These are phyloP conservation scores for Ormia ochracea DNA, from an alignment of 2,888 invertebrate genomes.

Conservation along the genomic window DNA sequence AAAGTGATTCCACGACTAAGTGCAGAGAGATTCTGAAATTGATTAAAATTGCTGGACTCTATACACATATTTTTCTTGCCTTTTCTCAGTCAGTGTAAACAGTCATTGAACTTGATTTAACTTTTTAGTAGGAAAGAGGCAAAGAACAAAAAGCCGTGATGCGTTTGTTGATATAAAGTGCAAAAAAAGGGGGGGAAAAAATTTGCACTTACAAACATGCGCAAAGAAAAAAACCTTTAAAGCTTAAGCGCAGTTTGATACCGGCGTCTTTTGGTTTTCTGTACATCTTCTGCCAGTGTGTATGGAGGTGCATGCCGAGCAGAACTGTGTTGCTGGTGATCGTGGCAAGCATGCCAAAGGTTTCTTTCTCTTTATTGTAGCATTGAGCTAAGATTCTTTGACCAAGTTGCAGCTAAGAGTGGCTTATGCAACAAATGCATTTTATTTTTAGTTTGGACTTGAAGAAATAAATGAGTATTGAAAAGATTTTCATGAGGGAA, in stretches of 20 bases:
- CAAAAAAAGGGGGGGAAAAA: not conserved
- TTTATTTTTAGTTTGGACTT: not conserved
- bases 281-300: not conserved
- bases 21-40: conserved; percentile 12
- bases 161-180: conserved; percentile 31
- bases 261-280: too few relatives aligned
- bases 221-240: conserved; percentile 18
- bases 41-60: not conserved
- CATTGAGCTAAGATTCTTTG: not conserved
- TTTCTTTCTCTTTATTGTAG: not conserved
- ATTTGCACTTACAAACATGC: too few relatives aligned
- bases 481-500: conserved; percentile 13
- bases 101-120: conserved; percentile 40
- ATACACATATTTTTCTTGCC: not conserved
- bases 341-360: not conserved
- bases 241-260: not conserved
- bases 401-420: not conserved
- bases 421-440: conserved; percentile 17
- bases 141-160: conserved; percentile 17
- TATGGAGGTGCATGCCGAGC: not conserved
- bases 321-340: not conserved
- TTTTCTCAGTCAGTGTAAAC: conserved; percentile 10
- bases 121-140: not conserved
- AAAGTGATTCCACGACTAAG: conserved; percentile 36
- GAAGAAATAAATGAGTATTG: not conserved